Evolutionary conservation across 2,888 invertebrate species (phyloP).

Genomic region (Nymphalis c-album): DNA sequence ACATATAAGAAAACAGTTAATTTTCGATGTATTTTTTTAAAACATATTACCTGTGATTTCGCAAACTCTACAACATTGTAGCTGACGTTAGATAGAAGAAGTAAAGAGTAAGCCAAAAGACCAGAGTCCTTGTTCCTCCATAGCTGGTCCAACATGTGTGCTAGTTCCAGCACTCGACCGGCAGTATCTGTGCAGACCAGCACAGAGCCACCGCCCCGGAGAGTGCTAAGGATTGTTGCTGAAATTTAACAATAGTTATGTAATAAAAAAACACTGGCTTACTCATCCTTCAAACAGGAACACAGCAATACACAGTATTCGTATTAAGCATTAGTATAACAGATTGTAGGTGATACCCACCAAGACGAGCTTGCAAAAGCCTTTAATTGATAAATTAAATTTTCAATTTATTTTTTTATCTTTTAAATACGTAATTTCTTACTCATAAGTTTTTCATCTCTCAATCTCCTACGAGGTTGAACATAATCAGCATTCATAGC

Average conservation of each 20-base stretch:
- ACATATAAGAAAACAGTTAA: too few relatives aligned
- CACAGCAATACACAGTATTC: neutral
- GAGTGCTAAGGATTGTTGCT: constrained; percentile 96
- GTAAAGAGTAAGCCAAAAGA: constrained; percentile 95
- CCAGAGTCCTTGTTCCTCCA: constrained; percentile 98
- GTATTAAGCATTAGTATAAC: too few relatives aligned
- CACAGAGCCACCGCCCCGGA: constrained; percentile 97
- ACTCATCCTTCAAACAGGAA: neutral
- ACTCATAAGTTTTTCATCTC: constrained; percentile 99
- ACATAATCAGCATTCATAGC: constrained; percentile 97
- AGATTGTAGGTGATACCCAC: too few relatives aligned
- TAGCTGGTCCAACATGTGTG: constrained; percentile 96
- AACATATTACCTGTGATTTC: constrained; percentile 88
- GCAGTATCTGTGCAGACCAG: constrained; percentile 98
- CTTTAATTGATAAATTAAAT: too few relatives aligned
- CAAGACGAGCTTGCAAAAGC: too few relatives aligned
- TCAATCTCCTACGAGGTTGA: constrained; percentile 92
- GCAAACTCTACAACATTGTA: constrained; percentile 99
- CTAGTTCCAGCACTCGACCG: constrained; percentile 96
- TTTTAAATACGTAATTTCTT: constrained; percentile 50
- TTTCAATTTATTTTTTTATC: neutral
- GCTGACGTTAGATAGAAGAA: constrained; percentile 96
- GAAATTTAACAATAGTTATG: constrained; percentile 41
- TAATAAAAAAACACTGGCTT: too few relatives aligned
- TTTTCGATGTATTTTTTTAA: neutral